Evolutionary conservation across 1,140 invertebrate genomes (phyloP).

Genomic region (Drosophila asahinai): DNA sequence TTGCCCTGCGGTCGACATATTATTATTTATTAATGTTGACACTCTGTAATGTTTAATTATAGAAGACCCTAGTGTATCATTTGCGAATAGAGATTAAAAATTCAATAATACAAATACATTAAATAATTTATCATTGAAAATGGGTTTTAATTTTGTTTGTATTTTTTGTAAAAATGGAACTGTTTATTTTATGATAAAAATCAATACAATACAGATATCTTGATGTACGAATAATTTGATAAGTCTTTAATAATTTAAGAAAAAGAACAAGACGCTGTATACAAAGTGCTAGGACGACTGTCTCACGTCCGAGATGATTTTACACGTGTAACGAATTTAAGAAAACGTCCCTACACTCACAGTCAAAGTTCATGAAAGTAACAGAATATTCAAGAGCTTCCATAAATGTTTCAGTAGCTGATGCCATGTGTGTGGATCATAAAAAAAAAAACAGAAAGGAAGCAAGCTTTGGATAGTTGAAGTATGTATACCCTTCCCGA

Average conservation of each 20-base stretch:
- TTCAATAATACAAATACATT: background rate
- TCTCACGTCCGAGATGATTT: background rate
- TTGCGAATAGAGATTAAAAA: background rate
- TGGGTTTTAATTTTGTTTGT: too few relatives aligned
- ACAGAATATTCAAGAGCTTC: background rate
- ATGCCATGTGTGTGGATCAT: constrained; percentile 19
- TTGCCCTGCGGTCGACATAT: background rate
- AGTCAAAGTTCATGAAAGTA: background rate
- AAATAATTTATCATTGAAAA: background rate
- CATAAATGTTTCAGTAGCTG: constrained; percentile 25
- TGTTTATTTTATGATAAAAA: too few relatives aligned
- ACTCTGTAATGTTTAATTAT: background rate
- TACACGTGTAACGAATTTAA: constrained; percentile 8
- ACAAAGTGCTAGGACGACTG: background rate
- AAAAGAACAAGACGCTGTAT: background rate
- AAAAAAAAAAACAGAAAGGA: constrained; percentile 18
- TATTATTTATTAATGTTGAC: background rate
- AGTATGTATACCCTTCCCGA: too few relatives aligned
- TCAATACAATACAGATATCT: too few relatives aligned
- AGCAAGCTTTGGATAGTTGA: too few relatives aligned
- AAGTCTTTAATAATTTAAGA: background rate
- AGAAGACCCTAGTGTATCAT: background rate
- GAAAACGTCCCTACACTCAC: background rate
- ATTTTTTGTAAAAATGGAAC: too few relatives aligned
- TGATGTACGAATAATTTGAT: too few relatives aligned